Base-by-base conservation (phyloP, 2,888 invertebrate genomes). In the Ceratothoa steindachneri region DNA sequence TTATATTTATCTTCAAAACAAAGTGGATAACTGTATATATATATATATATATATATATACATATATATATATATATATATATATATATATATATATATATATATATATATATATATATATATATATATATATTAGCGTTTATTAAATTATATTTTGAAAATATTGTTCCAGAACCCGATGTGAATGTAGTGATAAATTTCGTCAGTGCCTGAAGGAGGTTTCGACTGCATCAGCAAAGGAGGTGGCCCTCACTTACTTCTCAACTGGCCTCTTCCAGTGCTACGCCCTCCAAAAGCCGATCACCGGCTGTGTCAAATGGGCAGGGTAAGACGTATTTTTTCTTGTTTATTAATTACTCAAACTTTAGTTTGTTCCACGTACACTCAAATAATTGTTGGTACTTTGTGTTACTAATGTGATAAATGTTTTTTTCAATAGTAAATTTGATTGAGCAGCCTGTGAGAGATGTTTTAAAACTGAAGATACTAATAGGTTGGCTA, bases 101-200 rank as follows among this genome's bases (percentile, higher is more conserved):
- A 19, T 55, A 12, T 66, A 22, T 66, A 27, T 66, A 22, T 27
- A 22, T 66, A 66, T 66, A 66, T 66, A 66, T 66, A 66, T 66
- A 66, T 66, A 66, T 66, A 66, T 66, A 66, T 66, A 66, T 30
- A 29, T 60, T 27, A 29, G n/a, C n/a, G n/a, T n/a, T n/a, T n/a
- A n/a, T n/a, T n/a, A n/a, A n/a, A n/a, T n/a, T n/a, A n/a, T n/a
- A n/a, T n/a, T n/a, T n/a, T n/a, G n/a, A n/a, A n/a, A n/a, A n/a
- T n/a, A n/a, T n/a, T 24, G 28, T 82, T 84, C 60, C 84, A 90
- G 90, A 72, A 90, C 90, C 0, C 90, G 91, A 82, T 92, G 91
- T 82, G 89, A 90, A 81, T 92, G 92, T 81, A 91, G 92, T 82
- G 88, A 89, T 0, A 86, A 87, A 81, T 90, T 92, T 82, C 86